These are phyloP conservation scores for Cygnus buccinator DNA, from an alignment of 2,113 vertebrate species.

Conservation along the genomic window DNA sequence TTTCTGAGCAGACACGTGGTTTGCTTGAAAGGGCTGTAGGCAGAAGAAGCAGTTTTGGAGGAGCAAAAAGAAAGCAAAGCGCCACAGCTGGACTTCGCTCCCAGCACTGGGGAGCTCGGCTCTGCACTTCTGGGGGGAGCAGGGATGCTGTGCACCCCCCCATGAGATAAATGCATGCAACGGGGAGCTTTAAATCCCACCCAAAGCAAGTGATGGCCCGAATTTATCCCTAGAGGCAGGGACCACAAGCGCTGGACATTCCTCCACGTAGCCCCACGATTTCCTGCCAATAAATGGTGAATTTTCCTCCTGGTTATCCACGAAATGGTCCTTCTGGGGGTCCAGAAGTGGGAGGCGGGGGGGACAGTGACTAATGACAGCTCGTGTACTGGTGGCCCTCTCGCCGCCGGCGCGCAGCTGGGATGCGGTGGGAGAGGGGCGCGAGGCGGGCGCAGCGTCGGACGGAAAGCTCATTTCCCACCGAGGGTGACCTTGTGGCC, in stretches of 20 bases:
- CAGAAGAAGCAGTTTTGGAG: not conserved
- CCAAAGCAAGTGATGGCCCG: not conserved
- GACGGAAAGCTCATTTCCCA: not conserved
- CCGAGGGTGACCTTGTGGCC: not conserved
- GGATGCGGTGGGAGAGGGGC: not conserved
- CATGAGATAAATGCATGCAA: no score
- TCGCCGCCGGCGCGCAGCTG: fast-evolving
- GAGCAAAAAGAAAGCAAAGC: not conserved
- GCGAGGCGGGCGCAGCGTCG: not conserved
- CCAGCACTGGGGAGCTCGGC: no score
- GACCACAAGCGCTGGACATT: not conserved
- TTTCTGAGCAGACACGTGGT: not conserved
- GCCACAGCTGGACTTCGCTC: not conserved
- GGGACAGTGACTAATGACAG: not conserved
- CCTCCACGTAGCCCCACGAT: not conserved
- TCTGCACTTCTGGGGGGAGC: not conserved
- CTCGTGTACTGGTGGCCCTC: fast-evolving
- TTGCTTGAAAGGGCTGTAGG: not conserved
- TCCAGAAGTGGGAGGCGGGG: not conserved
- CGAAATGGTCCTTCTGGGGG: not conserved
- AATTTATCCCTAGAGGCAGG: no score
- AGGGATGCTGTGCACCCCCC: no score
- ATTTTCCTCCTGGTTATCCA: not conserved
- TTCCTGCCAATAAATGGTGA: not conserved
- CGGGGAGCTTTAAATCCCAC: not conserved